Base-by-base conservation (phyloP, 2,113 vertebrate species). In the Oncorhynchus masou region DNA sequence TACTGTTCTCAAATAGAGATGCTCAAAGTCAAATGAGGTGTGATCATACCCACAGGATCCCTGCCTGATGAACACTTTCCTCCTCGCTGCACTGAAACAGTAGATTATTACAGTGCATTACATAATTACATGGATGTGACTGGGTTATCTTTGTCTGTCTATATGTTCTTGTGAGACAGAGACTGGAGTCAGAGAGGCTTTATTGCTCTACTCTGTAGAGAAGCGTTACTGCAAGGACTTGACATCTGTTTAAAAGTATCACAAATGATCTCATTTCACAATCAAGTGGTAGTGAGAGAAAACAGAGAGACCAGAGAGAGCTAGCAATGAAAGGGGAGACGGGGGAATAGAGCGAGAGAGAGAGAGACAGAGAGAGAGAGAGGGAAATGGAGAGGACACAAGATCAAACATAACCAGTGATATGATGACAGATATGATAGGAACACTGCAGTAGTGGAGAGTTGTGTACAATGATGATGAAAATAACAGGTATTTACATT, bases 31-130 rank as follows among this genome's bases (percentile, higher is more conserved):
- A 39, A n/a, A 48, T 62, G 34, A 34, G n/a, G 71, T 29, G 27
- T 29, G 69, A 77, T 49, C 60, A 34, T 72, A 20, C 22, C 31
- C 5, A 34, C 31, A 34, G 77, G 64, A 15, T 48, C 74, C 59
- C 65, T 2, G 77, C 73, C 64, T 71, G 48, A 25, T 84, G 83
- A 81, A 83, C 77, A 34, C 70, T 51, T 39, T 62, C 68, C 74
- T 20, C 49, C 34, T 54, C 81, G 54, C 62, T 74, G 15, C 82
- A 80, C 78, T 77, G 64, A 76, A 74, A 84, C 80, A 73, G 76
- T 85, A 68, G 82, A 88, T 87, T 86, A 85, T 86, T 85, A 83
- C 84, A 75, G 77, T 48, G 74, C 71, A 25, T 78, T 77, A 78
- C 77, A 85, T 86, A 88, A 81, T 87, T 79, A 82, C 68, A 84